Percentiles rank a stretch among this genome's conserved stretches.
These are phyloP conservation scores for Phymorhynchus buccinoides DNA, from an alignment of 1,140 invertebrate genomes.

Conservation along the genomic window DNA sequence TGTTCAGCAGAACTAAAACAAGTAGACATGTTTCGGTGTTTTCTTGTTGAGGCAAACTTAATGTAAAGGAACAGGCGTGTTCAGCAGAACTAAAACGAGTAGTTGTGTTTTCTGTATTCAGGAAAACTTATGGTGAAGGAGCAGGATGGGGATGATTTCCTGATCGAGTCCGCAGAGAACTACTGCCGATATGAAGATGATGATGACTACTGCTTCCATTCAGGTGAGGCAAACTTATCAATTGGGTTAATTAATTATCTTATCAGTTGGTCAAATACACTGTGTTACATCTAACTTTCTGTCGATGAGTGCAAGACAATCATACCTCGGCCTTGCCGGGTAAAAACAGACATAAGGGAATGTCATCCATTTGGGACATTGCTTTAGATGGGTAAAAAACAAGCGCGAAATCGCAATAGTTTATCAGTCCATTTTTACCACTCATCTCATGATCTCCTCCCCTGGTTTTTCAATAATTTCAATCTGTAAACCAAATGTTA, in stretches of 20 bases:
- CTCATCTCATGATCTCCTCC: no score
- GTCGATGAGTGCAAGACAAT: neutral
- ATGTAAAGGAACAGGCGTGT: neutral
- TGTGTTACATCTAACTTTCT: no score
- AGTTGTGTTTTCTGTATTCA: neutral
- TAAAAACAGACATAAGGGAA: neutral
- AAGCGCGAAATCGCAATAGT: no score
- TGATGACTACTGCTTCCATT: slow-evolving; percentile 5
- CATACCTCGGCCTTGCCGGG: neutral
- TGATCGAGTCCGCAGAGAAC: neutral
- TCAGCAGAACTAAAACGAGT: neutral
- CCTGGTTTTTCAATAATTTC: no score
- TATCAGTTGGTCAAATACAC: neutral
- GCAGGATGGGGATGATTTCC: neutral
- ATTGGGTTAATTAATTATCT: neutral
- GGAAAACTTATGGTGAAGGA: neutral
- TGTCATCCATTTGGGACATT: neutral
- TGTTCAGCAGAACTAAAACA: neutral
- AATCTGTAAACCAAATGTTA: no score
- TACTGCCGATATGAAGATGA: neutral
- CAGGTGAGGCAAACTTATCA: neutral
- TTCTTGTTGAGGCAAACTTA: neutral
- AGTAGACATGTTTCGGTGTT: neutral
- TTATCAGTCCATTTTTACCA: no score
- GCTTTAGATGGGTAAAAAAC: neutral